phyloP scores from a whole-genome alignment of 2,113 vertebrate genomes.

The Ptilorrhoa leucosticta region DNA sequence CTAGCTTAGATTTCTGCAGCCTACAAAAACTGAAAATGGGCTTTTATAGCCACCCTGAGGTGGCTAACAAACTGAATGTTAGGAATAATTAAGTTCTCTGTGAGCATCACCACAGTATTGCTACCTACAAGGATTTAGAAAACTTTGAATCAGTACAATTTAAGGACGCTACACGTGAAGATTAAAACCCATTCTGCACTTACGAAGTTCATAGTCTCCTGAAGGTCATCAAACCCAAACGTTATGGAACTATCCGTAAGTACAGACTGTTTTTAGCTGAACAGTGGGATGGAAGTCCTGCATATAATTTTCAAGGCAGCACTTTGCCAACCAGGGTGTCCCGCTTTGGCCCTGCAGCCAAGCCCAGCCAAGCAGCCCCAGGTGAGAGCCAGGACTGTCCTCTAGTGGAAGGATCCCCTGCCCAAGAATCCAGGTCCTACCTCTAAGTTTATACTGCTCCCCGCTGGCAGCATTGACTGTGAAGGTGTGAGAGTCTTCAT shows the following conservation, averaged over 20 bases:
- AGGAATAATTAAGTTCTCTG: neutral
- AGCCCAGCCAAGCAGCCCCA: neutral
- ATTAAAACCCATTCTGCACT: neutral
- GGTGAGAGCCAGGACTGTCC: constrained; percentile 8
- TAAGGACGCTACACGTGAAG: neutral
- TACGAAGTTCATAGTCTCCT: neutral
- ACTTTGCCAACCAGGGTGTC: neutral
- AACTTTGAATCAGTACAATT: neutral
- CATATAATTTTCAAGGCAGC: neutral
- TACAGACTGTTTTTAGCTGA: neutral
- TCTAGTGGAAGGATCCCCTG: constrained; percentile 15
- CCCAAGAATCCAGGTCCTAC: constrained; percentile 58
- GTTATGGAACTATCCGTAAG: neutral
- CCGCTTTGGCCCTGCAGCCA: neutral
- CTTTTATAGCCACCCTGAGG: neutral
- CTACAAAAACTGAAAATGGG: neutral
- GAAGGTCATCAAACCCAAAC: neutral
- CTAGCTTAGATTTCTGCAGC: neutral
- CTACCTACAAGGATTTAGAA: neutral
- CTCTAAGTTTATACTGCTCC: constrained; percentile 97
- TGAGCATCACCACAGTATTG: neutral
- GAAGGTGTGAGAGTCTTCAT: constrained; percentile 97
- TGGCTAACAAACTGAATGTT: neutral
- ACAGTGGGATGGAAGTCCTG: neutral
- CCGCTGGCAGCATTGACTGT: constrained; percentile 96